Percentiles rank a stretch among this genome's conserved stretches.
These are phyloP conservation scores for Pimpla rufipes DNA, from an alignment of 2,888 invertebrate species.

Conservation along the genomic window DNA sequence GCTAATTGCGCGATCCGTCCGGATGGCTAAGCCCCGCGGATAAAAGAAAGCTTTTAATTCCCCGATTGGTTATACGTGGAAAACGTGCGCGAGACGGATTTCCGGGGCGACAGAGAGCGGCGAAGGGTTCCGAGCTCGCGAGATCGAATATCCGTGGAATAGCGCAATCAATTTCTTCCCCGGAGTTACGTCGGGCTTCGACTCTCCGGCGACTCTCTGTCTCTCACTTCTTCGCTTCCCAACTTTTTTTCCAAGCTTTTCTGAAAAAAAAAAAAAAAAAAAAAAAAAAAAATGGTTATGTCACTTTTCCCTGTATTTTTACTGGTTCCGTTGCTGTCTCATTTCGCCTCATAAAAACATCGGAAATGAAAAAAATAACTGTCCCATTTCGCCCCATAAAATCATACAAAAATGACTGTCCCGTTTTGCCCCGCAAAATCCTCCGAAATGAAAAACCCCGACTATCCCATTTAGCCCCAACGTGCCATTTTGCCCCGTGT, in stretches of 20 bases:
- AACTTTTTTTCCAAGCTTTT: conserved; percentile 28
- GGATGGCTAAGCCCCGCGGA: neutral
- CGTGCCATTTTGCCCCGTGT: no score
- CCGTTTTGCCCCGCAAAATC: no score
- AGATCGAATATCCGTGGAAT: conserved; percentile 13
- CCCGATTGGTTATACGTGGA: neutral
- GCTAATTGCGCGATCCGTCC: conserved; percentile 19
- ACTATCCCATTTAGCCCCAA: no score
- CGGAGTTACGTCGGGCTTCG: conserved; percentile 19
- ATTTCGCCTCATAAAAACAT: no score
- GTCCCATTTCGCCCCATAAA: no score
- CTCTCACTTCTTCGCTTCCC: conserved; percentile 3
- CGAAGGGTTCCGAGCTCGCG: neutral
- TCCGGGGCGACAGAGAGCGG: neutral
- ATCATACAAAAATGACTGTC: no score
- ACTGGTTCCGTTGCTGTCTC: no score
- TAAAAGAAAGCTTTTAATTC: conserved; percentile 24
- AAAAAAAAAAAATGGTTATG: no score
- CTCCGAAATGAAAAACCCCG: no score
- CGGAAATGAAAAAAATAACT: no score
- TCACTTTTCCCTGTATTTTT: no score
- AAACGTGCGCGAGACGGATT: neutral
- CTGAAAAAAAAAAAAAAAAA: no score
- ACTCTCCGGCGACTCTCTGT: conserved; percentile 23
- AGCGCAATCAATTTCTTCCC: conserved; percentile 40